These are phyloP conservation scores for Dicyrtomina minuta DNA, from an alignment of 2,888 invertebrate genomes.

Conservation along the genomic window DNA sequence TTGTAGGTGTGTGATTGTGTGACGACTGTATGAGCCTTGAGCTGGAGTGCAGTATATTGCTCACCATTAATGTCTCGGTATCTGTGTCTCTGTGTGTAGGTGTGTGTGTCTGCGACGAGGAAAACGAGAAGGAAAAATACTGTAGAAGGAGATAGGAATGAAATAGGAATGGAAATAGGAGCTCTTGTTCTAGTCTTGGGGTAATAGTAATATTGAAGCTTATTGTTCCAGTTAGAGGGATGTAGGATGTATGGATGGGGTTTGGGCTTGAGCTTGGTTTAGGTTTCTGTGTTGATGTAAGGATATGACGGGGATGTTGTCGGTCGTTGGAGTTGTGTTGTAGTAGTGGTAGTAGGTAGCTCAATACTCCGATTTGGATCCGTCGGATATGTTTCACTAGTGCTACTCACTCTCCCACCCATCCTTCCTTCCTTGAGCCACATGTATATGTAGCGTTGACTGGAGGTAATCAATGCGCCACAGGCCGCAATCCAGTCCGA, in stretches of 20 bases:
- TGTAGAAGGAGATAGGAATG: no score
- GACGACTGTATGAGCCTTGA: no score
- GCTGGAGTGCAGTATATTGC: background rate
- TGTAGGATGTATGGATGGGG: background rate
- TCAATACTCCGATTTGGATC: no score
- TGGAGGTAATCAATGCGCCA: slow-evolving; percentile 37
- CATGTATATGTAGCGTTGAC: slow-evolving; percentile 11
- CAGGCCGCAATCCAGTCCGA: slow-evolving; percentile 38
- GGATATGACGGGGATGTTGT: no score
- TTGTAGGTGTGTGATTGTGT: no score
- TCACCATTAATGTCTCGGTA: background rate
- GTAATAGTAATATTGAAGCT: background rate
- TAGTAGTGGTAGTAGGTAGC: no score
- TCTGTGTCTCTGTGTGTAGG: background rate
- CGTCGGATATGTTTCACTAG: background rate
- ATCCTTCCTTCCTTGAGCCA: background rate
- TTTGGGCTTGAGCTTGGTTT: no score
- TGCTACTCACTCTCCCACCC: no score
- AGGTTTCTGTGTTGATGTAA: no score
- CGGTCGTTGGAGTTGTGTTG: no score
- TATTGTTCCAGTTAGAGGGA: background rate
- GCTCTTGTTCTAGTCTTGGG: background rate
- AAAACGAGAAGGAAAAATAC: background rate
- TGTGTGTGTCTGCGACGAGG: background rate
- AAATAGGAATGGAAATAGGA: no score